Percentiles rank a stretch among this genome's conserved stretches.
These are phyloP conservation scores for Hylyphantes graminicola DNA, from an alignment of 1,140 invertebrate species.

Conservation along the genomic window DNA sequence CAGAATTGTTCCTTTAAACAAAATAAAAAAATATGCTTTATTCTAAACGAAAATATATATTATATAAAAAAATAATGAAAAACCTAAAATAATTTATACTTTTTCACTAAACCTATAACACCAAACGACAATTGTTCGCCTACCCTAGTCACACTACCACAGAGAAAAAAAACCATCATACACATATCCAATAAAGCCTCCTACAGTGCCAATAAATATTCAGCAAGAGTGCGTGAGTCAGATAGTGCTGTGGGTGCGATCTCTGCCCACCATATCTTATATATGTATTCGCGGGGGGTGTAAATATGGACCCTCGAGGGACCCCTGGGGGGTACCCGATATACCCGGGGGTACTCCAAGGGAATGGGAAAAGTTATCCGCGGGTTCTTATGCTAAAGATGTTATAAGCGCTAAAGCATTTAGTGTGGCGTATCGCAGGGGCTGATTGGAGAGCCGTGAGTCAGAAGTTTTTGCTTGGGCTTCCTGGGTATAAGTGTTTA, in stretches of 20 bases:
- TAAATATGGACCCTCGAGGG: not conserved
- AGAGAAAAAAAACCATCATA: not conserved
- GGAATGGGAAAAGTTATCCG: conserved; percentile 3
- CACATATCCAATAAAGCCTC: not conserved
- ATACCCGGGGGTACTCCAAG: not conserved
- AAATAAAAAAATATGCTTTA: no score
- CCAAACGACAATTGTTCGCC: no score
- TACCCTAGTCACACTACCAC: not conserved
- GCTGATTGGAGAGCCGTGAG: conserved; percentile 1
- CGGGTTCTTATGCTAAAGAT: not conserved
- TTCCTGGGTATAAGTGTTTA: no score
- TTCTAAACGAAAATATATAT: no score
- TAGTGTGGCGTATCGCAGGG: not conserved
- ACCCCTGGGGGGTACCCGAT: conserved; percentile 19
- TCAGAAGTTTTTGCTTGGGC: not conserved
- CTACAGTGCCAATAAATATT: conserved; percentile 35
- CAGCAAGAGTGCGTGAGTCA: conserved; percentile 34
- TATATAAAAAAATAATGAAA: no score
- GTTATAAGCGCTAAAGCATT: conserved; percentile 29
- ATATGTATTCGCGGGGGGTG: not conserved
- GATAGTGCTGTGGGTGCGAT: not conserved
- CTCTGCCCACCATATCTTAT: conserved; percentile 16
- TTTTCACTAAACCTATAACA: no score
- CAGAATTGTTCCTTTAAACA: no score
- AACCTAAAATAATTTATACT: no score